Evolutionary conservation across 2,797 vertebrate genomes (phyloP).

Genomic region (Leptoclinus maculatus): DNA sequence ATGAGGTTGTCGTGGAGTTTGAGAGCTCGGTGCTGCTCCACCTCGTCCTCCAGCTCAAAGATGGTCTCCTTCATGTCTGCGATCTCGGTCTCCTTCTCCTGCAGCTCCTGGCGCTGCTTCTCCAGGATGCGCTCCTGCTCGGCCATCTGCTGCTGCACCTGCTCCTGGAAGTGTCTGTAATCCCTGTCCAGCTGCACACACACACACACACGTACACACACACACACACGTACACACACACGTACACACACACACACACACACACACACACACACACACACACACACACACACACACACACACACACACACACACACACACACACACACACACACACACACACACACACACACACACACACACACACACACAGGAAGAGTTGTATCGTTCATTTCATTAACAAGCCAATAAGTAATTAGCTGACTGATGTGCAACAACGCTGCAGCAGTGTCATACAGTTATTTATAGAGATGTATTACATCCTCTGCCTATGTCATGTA

Average conservation of each 20-base stretch:
- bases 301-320: conserved; percentile 39
- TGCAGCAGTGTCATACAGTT: neutral
- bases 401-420: conserved; percentile 13
- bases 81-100: conserved; percentile 94
- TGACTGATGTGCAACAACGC: conserved; percentile 9
- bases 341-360: conserved; percentile 7
- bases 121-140: conserved; percentile 91
- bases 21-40: conserved; percentile 95
- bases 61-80: conserved; percentile 98
- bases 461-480: neutral
- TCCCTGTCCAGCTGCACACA: conserved; percentile 90
- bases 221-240: conserved; percentile 39
- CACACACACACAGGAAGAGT: conserved; percentile 28
- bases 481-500: neutral
- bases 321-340: conserved; percentile 35
- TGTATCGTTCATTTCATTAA: conserved; percentile 30
- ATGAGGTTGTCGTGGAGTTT: conserved; percentile 98
- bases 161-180: conserved; percentile 91
- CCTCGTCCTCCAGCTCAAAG: conserved; percentile 97
- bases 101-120: conserved; percentile 89
- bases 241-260: conserved; percentile 15
- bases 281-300: conserved; percentile 22
- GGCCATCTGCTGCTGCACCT: conserved; percentile 91
- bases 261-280: conserved; percentile 11
- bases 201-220: conserved; percentile 38